Evolutionary conservation across 2,797 vertebrate species (phyloP), one percentile per base, ranked within the genome.

Genomic region (Australoheros facetus): DNA sequence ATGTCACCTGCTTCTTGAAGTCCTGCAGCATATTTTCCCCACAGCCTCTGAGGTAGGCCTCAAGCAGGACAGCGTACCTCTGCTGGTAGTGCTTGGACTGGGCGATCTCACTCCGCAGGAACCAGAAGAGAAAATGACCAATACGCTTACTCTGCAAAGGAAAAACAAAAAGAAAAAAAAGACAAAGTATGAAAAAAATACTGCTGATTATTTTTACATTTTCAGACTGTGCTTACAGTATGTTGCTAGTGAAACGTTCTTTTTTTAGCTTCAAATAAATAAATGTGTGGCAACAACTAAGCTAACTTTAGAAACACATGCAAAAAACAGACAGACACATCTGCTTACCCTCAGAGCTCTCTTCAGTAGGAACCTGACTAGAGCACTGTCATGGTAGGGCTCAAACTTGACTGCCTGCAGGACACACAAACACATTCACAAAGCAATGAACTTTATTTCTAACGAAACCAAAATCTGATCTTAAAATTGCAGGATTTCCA

Each of bases 81-180:
- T 99, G 98, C 69, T 98, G 98, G 89, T 99, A 99, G 87, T 99
- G 98, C 96, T 97, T 97, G 57, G 98, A 99, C 89, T 99, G 98
- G 28, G 97, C 98, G 9, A 99, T 99, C 94, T 99, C 98, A 5
- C 98, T 99, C 89, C 98, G 96, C 90, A 99, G 92, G 94, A 99
- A 99, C 98, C 98, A 99, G 94, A 99, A 99, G 84, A 99, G 95
- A 87, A 99, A 99, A 88, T 99, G 98, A 23, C 98, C 98, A 0
- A 99, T 99, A 59, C 98, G 96, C 89, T 99, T 99, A 91, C 98
- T 99, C 98, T 99, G 93, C 19, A 74, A 80, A 71, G 37, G 45
- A 37, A 60, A 19, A 70, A 30, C 4, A 28, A 55, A 60, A 42
- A 5, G 60, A 26, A 5, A 12, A 30, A 7, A 48, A 14, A 55